Evolutionary conservation across 53 echinoderm and acorn worm genomes (phyloP).

Genomic region (Temnopleurus reevesii): DNA sequence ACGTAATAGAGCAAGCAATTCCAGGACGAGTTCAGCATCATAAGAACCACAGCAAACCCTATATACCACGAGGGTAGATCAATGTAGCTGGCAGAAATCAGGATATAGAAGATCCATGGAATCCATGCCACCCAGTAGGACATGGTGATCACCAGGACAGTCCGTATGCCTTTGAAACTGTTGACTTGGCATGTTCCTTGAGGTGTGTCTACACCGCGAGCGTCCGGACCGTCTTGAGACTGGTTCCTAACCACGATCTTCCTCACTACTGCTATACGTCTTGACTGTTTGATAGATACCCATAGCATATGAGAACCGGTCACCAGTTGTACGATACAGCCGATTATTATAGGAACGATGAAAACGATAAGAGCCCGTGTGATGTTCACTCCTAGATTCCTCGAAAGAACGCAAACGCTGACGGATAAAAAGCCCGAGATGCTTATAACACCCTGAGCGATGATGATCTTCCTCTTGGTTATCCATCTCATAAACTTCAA

Average conservation of each 20-base stretch:
- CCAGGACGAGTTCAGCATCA: neutral
- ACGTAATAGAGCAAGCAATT: neutral
- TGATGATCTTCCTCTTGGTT: neutral
- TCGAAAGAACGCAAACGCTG: neutral
- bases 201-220: neutral
- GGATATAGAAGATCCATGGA: neutral
- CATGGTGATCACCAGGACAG: neutral
- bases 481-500: neutral
- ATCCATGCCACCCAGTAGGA: conserved; percentile 6
- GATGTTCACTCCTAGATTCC: too few relatives aligned
- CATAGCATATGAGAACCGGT: neutral
- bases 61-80: neutral
- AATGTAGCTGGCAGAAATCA: neutral
- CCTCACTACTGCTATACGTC: neutral
- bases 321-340: neutral
- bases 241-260: neutral
- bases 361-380: neutral
- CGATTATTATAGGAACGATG: neutral
- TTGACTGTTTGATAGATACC: neutral
- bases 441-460: neutral
- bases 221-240: neutral
- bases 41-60: neutral
- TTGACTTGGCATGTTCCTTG: neutral
- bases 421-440: neutral
- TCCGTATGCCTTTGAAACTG: conserved; percentile 34